Percentiles rank a stretch among this genome's conserved stretches.
Evolutionary conservation across 37 sponge, comb jelly and placozoan genomes (phyloP).

Genomic region (Cladorhizidae sp.): DNA sequence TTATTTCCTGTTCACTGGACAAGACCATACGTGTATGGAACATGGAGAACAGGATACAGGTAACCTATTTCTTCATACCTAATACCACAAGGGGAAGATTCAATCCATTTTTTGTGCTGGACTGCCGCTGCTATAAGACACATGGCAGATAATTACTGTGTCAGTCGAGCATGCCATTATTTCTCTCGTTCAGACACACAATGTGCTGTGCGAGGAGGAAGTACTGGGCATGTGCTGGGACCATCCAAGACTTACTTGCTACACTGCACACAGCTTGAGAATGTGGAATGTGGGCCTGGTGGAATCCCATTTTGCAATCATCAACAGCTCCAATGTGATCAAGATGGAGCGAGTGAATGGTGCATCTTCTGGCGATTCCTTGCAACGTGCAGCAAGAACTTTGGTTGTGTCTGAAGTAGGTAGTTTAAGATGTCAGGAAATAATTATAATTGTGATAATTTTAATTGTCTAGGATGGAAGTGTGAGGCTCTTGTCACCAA

Average conservation of each 20-base stretch:
- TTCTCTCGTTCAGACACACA: too few relatives aligned
- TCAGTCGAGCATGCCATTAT: too few relatives aligned
- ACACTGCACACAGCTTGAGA: constrained; percentile 30
- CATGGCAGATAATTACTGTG: too few relatives aligned
- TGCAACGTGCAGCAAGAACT: constrained; percentile 10
- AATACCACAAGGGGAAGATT: too few relatives aligned
- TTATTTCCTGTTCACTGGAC: constrained; percentile 66
- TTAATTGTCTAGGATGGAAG: constrained; percentile 60
- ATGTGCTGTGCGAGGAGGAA: constrained; percentile 11
- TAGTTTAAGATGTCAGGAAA: too few relatives aligned
- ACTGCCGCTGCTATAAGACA: too few relatives aligned
- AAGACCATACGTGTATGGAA: constrained; percentile 58
- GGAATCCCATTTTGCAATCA: constrained; percentile 41
- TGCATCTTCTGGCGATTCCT: too few relatives aligned
- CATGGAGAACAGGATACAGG: constrained; percentile 49
- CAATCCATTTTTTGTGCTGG: too few relatives aligned
- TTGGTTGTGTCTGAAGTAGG: constrained; percentile 55
- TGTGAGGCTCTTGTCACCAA: constrained; percentile 60
- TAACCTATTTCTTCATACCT: too few relatives aligned
- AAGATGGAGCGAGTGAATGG: constrained; percentile 10
- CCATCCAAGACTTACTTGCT: constrained; percentile 25
- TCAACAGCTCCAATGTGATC: constrained; percentile 34
- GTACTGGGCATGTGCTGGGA: constrained; percentile 40
- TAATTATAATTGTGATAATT: neutral
- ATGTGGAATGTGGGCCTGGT: constrained; percentile 32